Conservation (phyloP, 2,797 vertebrate species). For the Hippocampus kuda region DNA sequence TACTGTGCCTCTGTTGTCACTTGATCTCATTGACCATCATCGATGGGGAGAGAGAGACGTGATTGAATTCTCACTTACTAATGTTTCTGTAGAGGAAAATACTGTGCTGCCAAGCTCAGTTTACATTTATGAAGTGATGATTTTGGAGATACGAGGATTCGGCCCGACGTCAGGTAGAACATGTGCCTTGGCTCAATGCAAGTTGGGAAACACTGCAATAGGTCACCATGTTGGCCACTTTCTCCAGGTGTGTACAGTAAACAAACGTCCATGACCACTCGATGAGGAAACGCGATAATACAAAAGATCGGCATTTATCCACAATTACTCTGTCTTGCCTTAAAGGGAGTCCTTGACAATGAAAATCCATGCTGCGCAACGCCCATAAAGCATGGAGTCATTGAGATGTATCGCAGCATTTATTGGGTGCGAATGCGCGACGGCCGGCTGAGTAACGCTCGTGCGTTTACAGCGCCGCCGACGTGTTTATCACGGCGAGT, state of each 20-base stretch:
- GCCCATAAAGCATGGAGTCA: neutral
- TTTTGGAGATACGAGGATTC: too few species aligned
- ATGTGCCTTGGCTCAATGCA: neutral
- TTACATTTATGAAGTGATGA: too few species aligned
- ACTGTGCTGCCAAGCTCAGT: too few species aligned
- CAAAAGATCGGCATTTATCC: neutral
- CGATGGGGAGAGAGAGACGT: too few species aligned
- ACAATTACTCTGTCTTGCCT: constrained; percentile 2
- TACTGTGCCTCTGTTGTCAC: too few species aligned
- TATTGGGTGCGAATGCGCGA: neutral
- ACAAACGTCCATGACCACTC: neutral
- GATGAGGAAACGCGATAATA: neutral
- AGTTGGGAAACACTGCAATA: neutral
- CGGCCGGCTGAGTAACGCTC: constrained; percentile 3
- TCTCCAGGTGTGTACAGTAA: neutral
- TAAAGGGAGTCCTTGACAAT: constrained; percentile 3
- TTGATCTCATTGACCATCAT: too few species aligned
- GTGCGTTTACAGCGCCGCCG: neutral
- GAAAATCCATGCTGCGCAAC: neutral
- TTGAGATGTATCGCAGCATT: constrained; percentile 6
- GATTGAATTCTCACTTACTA: too few species aligned
- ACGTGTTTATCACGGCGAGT: neutral
- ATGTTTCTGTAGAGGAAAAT: too few species aligned
- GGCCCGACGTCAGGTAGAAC: too few species aligned
- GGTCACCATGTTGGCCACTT: neutral